Conservation (phyloP, 2,113 vertebrate species). For the Erpornis zantholeuca region DNA sequence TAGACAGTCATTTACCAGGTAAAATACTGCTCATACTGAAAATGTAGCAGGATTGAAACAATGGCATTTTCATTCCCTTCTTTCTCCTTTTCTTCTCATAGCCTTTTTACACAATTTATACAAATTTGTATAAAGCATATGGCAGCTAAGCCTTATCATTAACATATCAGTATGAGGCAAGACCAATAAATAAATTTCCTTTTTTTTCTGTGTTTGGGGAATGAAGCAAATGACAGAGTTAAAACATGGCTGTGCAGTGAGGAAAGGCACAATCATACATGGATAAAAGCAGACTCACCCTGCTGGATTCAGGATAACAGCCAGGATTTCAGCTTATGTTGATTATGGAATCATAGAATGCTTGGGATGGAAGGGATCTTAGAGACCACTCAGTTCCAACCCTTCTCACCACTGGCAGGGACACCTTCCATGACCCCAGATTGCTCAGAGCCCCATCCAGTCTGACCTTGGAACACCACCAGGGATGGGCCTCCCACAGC, state of each 20-base stretch:
- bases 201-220: background rate
- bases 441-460: background rate
- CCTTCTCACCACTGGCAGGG: background rate
- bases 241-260: background rate
- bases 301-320: background rate
- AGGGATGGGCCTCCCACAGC: background rate
- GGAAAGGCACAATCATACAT: background rate
- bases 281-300: background rate
- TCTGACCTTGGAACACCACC: background rate
- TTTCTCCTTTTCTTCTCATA: background rate
- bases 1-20: background rate
- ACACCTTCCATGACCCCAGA: too few species aligned
- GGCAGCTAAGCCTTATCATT: background rate
- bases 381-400: background rate
- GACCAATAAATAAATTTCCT: background rate
- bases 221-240: background rate
- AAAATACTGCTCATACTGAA: background rate
- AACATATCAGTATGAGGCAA: background rate
- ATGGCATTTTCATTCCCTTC: background rate
- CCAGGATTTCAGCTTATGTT: background rate
- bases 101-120: background rate
- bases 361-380: background rate
- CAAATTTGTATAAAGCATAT: background rate
- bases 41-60: background rate
- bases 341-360: background rate